Percentiles rank a stretch among this genome's conserved stretches.
Evolutionary conservation across 64 coral and sea anemone genomes (phyloP).

Genomic region (Montipora foliosa): DNA sequence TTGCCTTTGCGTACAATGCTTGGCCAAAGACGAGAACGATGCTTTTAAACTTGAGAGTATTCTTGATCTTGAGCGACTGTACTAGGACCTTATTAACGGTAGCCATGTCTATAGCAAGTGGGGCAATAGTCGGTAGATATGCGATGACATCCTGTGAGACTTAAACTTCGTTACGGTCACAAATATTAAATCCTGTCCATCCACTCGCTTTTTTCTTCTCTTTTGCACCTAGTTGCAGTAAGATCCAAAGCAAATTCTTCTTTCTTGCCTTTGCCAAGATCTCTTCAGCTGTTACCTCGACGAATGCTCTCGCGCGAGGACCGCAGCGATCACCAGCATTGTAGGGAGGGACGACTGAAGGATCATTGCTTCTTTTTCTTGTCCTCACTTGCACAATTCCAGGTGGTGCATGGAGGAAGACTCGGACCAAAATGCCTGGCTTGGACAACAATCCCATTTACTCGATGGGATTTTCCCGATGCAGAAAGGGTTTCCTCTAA

Average conservation of each 20-base stretch:
- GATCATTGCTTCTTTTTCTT: constrained; percentile 70
- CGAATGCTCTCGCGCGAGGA: neutral
- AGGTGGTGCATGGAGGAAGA: neutral
- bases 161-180: constrained; percentile 50
- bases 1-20: constrained; percentile 61
- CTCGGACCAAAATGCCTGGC: too few species aligned
- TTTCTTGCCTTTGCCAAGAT: constrained; percentile 51
- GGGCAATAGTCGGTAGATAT: constrained; percentile 35
- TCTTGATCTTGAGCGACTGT: neutral
- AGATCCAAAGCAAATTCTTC: constrained; percentile 60
- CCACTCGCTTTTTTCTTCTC: constrained; percentile 24
- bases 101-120: constrained; percentile 36
- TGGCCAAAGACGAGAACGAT: constrained; percentile 44
- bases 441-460: too few species aligned
- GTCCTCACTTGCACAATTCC: neutral
- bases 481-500: constrained; percentile 67
- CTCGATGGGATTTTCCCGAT: neutral
- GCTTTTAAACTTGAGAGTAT: constrained; percentile 39
- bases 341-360: constrained; percentile 5
- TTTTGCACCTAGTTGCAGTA: constrained; percentile 63
- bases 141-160: constrained; percentile 59
- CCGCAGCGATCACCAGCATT: constrained; percentile 64
- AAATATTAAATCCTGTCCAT: constrained; percentile 72
- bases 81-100: constrained; percentile 35
- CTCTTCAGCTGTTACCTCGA: constrained; percentile 30